Percentiles rank a stretch among this genome's conserved stretches.
Evolutionary conservation across 2,888 invertebrate genomes (phyloP).

Genomic region (Leptinotarsa tumamoca): DNA sequence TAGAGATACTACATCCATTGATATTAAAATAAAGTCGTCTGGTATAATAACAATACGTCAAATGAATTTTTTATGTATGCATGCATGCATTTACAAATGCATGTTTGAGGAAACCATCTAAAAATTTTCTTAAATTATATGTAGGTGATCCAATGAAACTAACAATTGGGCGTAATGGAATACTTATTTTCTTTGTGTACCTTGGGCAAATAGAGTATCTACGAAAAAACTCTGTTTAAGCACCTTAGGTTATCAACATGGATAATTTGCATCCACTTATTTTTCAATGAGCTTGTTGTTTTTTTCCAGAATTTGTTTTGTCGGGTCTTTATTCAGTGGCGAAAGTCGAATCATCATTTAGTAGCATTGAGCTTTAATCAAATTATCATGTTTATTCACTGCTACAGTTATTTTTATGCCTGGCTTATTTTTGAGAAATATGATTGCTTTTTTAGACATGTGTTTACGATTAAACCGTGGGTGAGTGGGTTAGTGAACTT

Average conservation of each 20-base stretch:
- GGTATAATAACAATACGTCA: slow-evolving; percentile 2
- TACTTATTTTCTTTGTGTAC: slow-evolving; percentile 26
- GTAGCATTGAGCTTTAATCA: background rate
- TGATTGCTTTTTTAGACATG: slow-evolving; percentile 5
- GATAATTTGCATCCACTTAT: slow-evolving; percentile 9
- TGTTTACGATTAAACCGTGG: slow-evolving; percentile 11
- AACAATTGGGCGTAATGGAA: slow-evolving; percentile 29
- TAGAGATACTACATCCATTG: background rate
- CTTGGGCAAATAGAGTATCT: slow-evolving; percentile 25
- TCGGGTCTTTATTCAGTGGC: slow-evolving; percentile 5
- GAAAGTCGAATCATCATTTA: slow-evolving; percentile 15
- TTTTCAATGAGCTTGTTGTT: slow-evolving; percentile 21
- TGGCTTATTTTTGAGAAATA: slow-evolving; percentile 22
- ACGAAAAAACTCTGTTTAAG: slow-evolving; percentile 19
- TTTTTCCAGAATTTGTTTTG: slow-evolving; percentile 14
- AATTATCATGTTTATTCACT: slow-evolving; percentile 18
- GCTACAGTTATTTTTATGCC: slow-evolving; percentile 9
- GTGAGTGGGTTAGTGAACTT: slow-evolving; percentile 4
- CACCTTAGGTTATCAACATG: slow-evolving; percentile 18
- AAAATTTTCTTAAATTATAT: slow-evolving; percentile 13
- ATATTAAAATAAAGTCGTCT: slow-evolving; percentile 19
- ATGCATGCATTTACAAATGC: slow-evolving; percentile 18
- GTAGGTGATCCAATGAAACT: slow-evolving; percentile 25
- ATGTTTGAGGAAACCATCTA: slow-evolving; percentile 23
- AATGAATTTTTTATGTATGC: slow-evolving; percentile 8